Evolutionary conservation across 1,140 invertebrate species (phyloP).

Genomic region (Dryas iulia): DNA sequence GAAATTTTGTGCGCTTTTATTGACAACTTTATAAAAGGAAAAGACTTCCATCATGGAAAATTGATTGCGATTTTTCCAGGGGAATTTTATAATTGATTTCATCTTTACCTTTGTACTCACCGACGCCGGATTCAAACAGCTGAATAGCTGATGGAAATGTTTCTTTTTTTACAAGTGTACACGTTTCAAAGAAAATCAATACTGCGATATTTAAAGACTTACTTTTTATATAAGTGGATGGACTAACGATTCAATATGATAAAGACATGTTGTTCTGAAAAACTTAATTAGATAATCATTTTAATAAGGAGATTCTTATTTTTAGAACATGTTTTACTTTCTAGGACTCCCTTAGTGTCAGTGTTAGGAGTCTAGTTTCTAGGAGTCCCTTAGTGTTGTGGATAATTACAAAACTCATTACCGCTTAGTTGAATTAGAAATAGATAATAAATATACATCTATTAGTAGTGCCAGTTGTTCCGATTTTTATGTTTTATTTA

Average conservation of each 20-base stretch:
- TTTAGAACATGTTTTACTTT: neutral
- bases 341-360: too few relatives aligned
- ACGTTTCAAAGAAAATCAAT: neutral
- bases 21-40: conserved; percentile 66
- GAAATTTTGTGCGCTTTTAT: conserved; percentile 52
- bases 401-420: too few relatives aligned
- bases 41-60: conserved; percentile 65
- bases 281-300: neutral
- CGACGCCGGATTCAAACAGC: conserved; percentile 21
- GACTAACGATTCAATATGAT: neutral
- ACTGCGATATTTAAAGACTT: neutral
- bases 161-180: conserved; percentile 14
- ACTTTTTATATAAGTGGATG: neutral
- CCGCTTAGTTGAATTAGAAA: too few relatives aligned
- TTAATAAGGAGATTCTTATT: neutral
- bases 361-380: too few relatives aligned
- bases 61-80: conserved; percentile 66
- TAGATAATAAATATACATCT: too few relatives aligned
- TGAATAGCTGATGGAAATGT: conserved; percentile 47
- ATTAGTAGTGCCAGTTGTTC: too few relatives aligned
- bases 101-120: conserved; percentile 51
- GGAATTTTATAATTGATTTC: conserved; percentile 69
- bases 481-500: too few relatives aligned
- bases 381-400: too few relatives aligned
- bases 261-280: neutral